These are phyloP conservation scores for Hirtodrosophila alboralis DNA, from an alignment of 2,888 invertebrate genomes.

Conservation along the genomic window DNA sequence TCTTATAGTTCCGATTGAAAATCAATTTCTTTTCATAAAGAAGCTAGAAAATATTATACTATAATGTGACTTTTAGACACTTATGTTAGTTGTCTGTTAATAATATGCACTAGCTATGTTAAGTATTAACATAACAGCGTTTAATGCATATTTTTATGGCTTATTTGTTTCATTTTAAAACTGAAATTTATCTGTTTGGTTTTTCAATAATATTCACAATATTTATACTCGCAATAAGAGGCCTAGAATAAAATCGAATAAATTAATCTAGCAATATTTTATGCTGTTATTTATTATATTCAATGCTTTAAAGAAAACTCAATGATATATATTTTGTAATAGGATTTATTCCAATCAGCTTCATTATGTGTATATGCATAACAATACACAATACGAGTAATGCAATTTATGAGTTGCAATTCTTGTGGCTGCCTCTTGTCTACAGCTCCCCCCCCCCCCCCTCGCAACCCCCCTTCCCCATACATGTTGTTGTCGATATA, in stretches of 20 bases:
- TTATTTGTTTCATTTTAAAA: no score
- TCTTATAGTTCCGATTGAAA: no score
- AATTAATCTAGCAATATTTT: background rate
- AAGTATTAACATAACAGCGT: no score
- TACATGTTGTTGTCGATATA: slow-evolving; percentile 50
- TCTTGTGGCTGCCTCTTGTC: slow-evolving; percentile 40
- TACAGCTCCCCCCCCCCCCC: background rate
- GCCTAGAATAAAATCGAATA: no score
- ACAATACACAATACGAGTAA: slow-evolving; percentile 55
- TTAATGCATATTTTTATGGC: no score
- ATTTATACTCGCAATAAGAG: no score
- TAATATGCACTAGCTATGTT: background rate
- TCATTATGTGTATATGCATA: slow-evolving; percentile 46
- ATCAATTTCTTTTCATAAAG: no score
- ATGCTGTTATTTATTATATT: background rate
- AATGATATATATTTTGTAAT: slow-evolving; percentile 27
- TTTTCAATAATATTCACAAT: no score
- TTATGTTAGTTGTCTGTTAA: background rate
- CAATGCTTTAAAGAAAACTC: slow-evolving; percentile 19
- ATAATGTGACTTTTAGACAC: no score
- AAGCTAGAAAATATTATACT: no score
- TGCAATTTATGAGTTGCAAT: slow-evolving; percentile 62
- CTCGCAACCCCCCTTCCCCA: background rate
- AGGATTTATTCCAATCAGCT: slow-evolving; percentile 52
- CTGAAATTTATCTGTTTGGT: no score